Base-by-base conservation (phyloP, 2,113 vertebrate genomes). In the Lagenorhynchus albirostris region DNA sequence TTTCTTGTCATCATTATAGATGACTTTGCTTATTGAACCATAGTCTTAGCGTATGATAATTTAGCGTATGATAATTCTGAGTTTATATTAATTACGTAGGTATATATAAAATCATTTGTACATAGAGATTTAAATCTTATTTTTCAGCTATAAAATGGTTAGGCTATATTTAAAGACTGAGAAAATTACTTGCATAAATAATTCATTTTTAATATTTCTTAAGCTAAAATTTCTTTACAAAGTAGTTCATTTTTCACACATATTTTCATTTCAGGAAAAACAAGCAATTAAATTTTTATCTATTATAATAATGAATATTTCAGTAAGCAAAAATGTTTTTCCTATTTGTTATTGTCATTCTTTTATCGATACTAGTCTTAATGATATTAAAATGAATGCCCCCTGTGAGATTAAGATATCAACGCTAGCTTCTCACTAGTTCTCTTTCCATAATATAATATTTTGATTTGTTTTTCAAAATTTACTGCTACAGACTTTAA, bases 171-270 rank as follows among this genome's bases (percentile, higher is more conserved):
- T 95, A 88, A 67, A 94, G 8, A 50, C 60, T 83, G 5, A 85
- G 41, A 85, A 93, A 91, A 88, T 89, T 97, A 77, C 80, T 92
- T 96, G 36, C 53, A 2, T 83, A 92, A 97, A 88, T 96, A 95
- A 97, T 89, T 89, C 15, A 80, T n/a, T 83, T 95, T 86, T 31
- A 91, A 25, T 95, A 87, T 74, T 89, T 77, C 18, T 38, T 77
- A 89, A 92, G 47, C 25, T 95, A 89, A 58, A 94, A 89, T 92
- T 93, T 95, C 21, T 90, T 95, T 90, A 62, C 11, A 62, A 31
- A 90, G 44, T 50, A 89, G 41, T 88, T 93, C 29, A 96, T 68
- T 71, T 89, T 90, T 93, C 84, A 87, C 10, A 95, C 77, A 80
- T 94, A 80, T 84, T 91, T 97, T 63, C 17, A 89, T 38, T 63